These are phyloP conservation scores for Dromiciops gliroides DNA, from an alignment of 2,113 vertebrate genomes.

Conservation along the genomic window DNA sequence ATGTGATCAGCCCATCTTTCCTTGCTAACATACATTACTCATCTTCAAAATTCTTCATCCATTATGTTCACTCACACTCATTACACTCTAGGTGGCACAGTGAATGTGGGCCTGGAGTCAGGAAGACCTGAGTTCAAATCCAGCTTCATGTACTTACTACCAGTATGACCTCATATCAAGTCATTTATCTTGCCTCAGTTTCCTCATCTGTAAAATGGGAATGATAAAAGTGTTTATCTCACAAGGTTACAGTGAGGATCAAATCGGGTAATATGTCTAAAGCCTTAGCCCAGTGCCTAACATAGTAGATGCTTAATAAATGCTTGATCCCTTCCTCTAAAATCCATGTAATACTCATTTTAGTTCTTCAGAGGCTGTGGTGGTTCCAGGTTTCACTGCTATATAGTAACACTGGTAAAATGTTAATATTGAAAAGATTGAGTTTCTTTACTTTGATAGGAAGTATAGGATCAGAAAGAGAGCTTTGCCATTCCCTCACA, in stretches of 20 bases:
- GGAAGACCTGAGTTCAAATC: neutral
- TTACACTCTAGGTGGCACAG: neutral
- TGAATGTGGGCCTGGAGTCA: neutral
- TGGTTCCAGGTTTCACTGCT: no score
- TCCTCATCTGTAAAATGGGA: neutral
- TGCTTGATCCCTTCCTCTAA: neutral
- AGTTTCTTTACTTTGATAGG: neutral
- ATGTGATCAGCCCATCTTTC: neutral
- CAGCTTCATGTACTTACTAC: neutral
- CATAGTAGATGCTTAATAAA: neutral
- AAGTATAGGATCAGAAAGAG: neutral
- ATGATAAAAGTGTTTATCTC: neutral
- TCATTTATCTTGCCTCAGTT: neutral
- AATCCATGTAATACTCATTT: neutral
- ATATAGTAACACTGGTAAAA: neutral
- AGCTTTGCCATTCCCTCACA: neutral
- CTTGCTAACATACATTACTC: neutral
- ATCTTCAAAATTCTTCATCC: neutral
- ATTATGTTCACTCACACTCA: neutral
- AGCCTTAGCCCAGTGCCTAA: neutral
- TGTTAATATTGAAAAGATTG: neutral
- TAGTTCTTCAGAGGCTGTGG: neutral
- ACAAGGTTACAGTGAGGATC: neutral
- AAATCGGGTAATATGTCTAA: neutral
- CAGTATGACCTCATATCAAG: neutral